A percentile compares a stretch with the other conserved stretches of the same genome.
These are phyloP conservation scores for Camelus dromedarius DNA, from an alignment of 2,113 vertebrate genomes.

Conservation along the genomic window DNA sequence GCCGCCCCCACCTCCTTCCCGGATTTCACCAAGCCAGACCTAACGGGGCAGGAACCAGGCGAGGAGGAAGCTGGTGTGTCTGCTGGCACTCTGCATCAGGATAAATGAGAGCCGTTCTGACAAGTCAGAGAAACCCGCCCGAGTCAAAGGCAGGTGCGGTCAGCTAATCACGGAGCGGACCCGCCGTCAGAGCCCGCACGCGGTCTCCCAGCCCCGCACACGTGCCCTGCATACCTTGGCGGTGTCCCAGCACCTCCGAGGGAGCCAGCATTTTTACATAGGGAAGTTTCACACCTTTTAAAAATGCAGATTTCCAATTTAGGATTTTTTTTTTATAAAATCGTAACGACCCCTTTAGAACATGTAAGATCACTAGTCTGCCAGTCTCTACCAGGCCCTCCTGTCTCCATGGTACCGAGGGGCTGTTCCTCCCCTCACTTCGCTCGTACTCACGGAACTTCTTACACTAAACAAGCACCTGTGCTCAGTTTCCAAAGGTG, in stretches of 20 bases:
- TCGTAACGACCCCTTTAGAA: background rate
- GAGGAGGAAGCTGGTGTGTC: background rate
- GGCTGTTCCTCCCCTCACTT: background rate
- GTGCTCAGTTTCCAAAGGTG: background rate
- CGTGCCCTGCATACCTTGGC: background rate
- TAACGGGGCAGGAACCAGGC: background rate
- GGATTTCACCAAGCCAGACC: background rate
- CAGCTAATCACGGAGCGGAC: background rate
- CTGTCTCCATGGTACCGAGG: background rate
- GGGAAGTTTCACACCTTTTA: background rate
- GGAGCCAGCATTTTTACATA: background rate
- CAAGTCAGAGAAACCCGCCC: background rate
- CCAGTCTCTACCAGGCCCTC: background rate
- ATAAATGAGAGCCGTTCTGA: background rate
- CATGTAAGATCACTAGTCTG: background rate
- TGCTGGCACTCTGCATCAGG: background rate
- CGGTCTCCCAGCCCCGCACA: background rate
- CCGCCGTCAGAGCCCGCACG: background rate
- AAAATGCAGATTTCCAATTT: background rate
- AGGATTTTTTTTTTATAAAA: background rate
- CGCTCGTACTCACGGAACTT: background rate
- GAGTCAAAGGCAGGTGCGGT: background rate
- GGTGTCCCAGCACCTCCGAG: background rate
- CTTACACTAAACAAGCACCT: background rate
- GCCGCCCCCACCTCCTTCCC: no score